phyloP scores from a whole-genome alignment of 2,113 vertebrate genomes.

The Pelecanus crispus region DNA sequence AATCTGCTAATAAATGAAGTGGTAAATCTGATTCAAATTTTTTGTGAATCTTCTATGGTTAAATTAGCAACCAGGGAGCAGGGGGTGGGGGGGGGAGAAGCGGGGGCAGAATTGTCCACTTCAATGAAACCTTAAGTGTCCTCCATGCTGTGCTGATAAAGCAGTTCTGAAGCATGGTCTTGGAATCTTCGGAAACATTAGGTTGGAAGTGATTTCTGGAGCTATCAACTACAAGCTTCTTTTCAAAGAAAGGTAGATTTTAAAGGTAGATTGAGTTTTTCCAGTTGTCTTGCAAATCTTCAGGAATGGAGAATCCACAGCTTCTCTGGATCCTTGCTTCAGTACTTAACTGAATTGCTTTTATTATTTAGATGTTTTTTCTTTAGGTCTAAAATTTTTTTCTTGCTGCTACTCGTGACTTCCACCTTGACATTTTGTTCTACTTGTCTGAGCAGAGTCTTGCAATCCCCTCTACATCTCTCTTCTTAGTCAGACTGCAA shows the following conservation, averaged over 20 bases:
- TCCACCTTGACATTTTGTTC: neutral
- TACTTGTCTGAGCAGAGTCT: neutral
- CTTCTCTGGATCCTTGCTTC: neutral
- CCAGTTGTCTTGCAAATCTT: neutral
- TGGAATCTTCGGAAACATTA: neutral
- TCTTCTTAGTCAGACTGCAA: neutral
- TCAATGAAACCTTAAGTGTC: neutral
- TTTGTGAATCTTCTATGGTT: neutral
- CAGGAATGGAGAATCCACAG: neutral
- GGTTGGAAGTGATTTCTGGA: neutral
- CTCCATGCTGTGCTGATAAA: neutral
- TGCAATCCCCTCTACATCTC: neutral
- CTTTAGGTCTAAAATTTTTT: neutral
- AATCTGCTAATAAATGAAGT: neutral
- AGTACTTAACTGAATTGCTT: neutral
- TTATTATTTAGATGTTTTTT: neutral
- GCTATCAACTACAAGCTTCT: neutral
- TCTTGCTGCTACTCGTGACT: neutral
- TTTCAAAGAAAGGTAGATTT: neutral
- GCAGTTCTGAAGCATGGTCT: neutral
- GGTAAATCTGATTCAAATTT: neutral
- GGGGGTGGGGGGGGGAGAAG: rapidly evolving
- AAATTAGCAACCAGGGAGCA: neutral
- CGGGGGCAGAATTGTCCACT: neutral
- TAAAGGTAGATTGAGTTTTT: neutral